Evolutionary conservation across 2,113 vertebrate species (phyloP).

Genomic region (Aegotheles bennettii): DNA sequence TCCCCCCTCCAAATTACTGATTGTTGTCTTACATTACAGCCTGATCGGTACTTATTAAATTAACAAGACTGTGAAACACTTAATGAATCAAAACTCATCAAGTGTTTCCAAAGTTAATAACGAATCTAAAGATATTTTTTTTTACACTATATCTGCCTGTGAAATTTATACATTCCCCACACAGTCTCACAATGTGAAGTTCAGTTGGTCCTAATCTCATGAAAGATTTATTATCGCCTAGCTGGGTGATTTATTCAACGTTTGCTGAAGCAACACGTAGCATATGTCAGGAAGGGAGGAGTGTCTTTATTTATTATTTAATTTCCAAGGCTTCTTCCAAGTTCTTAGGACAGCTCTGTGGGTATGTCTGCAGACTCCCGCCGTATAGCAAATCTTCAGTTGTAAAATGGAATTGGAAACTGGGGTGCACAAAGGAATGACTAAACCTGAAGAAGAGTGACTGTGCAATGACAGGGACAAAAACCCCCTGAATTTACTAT

Average conservation of each 20-base stretch:
- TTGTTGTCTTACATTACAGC: conserved; percentile 72
- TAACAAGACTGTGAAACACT: conserved; percentile 71
- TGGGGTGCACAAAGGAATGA: not conserved
- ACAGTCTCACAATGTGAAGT: conserved; percentile 21
- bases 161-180: conserved; percentile 60
- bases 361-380: not conserved
- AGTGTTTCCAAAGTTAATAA: conserved; percentile 70
- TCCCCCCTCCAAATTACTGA: conserved; percentile 69
- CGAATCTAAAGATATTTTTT: conserved; percentile 29
- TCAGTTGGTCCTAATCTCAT: conserved; percentile 39
- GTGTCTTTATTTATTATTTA: not conserved
- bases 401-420: not conserved
- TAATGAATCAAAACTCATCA: conserved; percentile 73
- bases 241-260: conserved; percentile 43
- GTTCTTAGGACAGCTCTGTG: not conserved
- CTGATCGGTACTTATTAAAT: conserved; percentile 70
- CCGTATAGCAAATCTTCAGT: not conserved
- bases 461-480: not conserved
- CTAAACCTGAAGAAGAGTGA: not conserved
- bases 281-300: not conserved
- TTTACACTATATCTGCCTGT: not conserved
- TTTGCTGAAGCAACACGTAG: conserved; percentile 32
- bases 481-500: not conserved
- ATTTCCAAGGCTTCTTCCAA: conserved; percentile 14
- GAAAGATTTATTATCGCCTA: conserved; percentile 44